Conservation (phyloP, 53 echinoderm and acorn worm species). For the Paracentrotus lividus region DNA sequence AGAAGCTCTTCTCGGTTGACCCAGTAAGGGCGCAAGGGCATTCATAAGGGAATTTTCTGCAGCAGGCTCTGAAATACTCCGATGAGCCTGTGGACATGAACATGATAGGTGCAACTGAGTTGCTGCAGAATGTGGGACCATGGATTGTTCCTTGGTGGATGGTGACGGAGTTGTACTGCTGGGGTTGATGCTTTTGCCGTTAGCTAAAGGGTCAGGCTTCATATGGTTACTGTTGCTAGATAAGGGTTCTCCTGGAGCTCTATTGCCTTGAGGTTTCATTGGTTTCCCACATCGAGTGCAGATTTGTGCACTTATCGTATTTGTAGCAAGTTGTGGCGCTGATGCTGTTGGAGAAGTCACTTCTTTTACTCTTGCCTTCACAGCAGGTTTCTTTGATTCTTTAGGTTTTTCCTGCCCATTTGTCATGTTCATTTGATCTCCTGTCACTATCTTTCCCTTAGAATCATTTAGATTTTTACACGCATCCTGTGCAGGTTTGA, state of each 20-base stretch:
- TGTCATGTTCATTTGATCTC: background rate
- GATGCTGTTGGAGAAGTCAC: background rate
- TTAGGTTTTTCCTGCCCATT: conserved; percentile 22
- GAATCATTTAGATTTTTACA: background rate
- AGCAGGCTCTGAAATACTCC: conserved; percentile 63
- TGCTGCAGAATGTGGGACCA: conserved; percentile 18
- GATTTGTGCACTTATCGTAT: conserved; percentile 10
- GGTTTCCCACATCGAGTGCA: conserved; percentile 53
- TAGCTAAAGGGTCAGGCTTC: background rate
- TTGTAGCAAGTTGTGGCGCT: conserved; percentile 6
- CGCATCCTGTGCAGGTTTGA: background rate
- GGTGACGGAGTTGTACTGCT: conserved; percentile 55
- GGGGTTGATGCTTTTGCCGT: conserved; percentile 5
- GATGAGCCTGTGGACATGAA: conserved; percentile 44
- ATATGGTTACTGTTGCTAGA: background rate
- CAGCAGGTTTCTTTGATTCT: conserved; percentile 16
- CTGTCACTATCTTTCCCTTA: background rate
- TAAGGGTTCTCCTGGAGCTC: conserved; percentile 12
- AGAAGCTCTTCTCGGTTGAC: conserved; percentile 76
- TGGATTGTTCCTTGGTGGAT: background rate
- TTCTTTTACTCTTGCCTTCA: background rate
- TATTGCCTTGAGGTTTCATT: conserved; percentile 37
- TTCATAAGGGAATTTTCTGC: conserved; percentile 53
- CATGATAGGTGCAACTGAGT: background rate
- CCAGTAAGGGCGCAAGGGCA: conserved; percentile 65